phyloP scores from a whole-genome alignment of 92 coral and sea anemone species.

The Plumapathes pennacea region DNA sequence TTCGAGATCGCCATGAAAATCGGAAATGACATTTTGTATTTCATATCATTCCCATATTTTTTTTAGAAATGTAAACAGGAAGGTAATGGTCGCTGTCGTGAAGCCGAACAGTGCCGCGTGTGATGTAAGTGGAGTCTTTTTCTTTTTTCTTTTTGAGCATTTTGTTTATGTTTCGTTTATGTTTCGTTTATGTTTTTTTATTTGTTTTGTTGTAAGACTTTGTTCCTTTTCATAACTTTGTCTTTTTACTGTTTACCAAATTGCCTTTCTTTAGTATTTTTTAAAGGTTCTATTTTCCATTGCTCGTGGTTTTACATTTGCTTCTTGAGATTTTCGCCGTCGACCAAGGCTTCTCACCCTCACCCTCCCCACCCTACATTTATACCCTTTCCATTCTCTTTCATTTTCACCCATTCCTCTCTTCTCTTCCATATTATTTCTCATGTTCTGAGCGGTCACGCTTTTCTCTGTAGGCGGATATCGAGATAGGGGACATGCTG shows the following conservation, averaged over 20 bases:
- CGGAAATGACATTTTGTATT: not conserved
- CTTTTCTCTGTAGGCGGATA: too few species aligned
- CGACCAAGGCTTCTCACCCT: too few species aligned
- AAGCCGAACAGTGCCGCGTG: slow-evolving; percentile 72
- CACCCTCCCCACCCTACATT: too few species aligned
- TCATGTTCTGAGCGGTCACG: too few species aligned
- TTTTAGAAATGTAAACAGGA: slow-evolving; percentile 60
- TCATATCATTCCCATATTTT: not conserved
- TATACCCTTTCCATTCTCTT: too few species aligned
- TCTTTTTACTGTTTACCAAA: too few species aligned
- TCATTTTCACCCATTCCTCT: too few species aligned
- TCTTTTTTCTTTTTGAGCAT: not conserved
- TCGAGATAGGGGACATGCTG: slow-evolving; percentile 70
- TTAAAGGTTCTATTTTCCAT: too few species aligned
- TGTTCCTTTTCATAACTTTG: not conserved
- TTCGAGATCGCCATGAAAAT: not conserved
- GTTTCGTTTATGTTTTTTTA: not conserved
- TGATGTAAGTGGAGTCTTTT: slow-evolving; percentile 60
- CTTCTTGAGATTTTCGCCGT: too few species aligned
- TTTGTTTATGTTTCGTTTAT: not conserved
- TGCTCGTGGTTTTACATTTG: too few species aligned
- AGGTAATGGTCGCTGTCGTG: slow-evolving; percentile 76
- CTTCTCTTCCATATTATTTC: too few species aligned
- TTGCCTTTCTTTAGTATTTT: too few species aligned
- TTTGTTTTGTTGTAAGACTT: not conserved